Conservation (phyloP, 2,113 vertebrate genomes). For the Laticauda laticaudata region DNA sequence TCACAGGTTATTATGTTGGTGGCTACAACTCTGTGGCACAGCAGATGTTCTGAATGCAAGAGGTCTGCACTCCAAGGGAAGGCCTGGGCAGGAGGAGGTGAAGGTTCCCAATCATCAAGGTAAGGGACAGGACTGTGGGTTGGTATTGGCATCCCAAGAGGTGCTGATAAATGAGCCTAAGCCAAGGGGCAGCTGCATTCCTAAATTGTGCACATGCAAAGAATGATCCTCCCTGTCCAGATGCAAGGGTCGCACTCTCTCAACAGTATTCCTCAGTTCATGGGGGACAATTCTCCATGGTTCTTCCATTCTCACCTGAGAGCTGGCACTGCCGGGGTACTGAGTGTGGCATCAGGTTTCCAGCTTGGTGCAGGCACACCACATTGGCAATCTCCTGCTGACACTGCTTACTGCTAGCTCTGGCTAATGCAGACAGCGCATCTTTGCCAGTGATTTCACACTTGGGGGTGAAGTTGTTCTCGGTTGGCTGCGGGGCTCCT, state of each 20-base stretch:
- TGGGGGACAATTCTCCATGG: not conserved
- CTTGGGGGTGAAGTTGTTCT: constrained; percentile 86
- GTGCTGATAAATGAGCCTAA: not conserved
- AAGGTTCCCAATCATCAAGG: not conserved
- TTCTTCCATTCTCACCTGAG: constrained; percentile 72
- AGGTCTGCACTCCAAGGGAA: not conserved
- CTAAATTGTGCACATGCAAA: not conserved
- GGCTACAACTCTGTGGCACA: too few relatives aligned
- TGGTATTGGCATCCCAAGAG: not conserved
- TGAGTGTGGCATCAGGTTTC: constrained; percentile 85
- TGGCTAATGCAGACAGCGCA: constrained; percentile 86
- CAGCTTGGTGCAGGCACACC: constrained; percentile 90
- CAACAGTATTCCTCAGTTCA: not conserved
- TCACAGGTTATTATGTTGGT: not conserved
- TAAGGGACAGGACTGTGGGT: not conserved
- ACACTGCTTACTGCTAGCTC: constrained; percentile 88
- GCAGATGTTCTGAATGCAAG: not conserved
- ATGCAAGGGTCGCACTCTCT: not conserved
- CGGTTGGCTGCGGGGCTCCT: constrained; percentile 84
- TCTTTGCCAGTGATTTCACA: constrained; percentile 93
- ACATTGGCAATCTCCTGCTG: constrained; percentile 92
- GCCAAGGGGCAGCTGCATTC: not conserved
- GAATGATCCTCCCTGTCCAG: not conserved
- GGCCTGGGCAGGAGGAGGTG: not conserved
- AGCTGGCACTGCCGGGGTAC: constrained; percentile 90